Conservation (phyloP, 2,888 invertebrate genomes). For the Azorinus chamasolen region DNA sequence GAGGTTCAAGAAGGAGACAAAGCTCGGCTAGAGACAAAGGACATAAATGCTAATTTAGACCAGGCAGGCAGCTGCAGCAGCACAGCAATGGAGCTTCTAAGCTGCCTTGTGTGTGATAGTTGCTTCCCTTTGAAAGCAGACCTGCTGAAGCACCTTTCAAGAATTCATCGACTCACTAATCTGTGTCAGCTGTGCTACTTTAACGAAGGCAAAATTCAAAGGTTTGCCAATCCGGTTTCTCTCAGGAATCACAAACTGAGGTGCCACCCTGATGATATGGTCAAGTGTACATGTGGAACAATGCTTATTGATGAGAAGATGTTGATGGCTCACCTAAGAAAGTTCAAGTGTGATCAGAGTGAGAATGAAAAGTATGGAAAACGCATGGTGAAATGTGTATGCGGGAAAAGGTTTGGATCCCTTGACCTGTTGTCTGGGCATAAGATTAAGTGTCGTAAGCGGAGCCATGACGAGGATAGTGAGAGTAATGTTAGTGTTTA, state of each 20-base stretch:
- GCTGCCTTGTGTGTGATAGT: slow-evolving; percentile 46
- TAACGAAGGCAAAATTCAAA: slow-evolving; percentile 23
- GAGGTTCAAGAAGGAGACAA: too few relatives aligned
- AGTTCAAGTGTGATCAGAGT: slow-evolving; percentile 43
- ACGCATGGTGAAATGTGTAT: slow-evolving; percentile 50
- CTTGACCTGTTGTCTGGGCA: slow-evolving; percentile 34
- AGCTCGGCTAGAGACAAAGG: too few relatives aligned
- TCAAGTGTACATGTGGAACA: slow-evolving; percentile 52
- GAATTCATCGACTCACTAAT: slow-evolving; percentile 54
- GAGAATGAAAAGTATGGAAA: neutral
- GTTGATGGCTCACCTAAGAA: slow-evolving; percentile 50
- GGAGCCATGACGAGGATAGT: slow-evolving; percentile 3
- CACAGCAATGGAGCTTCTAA: slow-evolving; percentile 23
- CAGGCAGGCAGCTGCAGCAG: too few relatives aligned
- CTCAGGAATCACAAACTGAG: slow-evolving; percentile 55
- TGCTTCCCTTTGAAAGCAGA: slow-evolving; percentile 28
- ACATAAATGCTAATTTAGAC: too few relatives aligned
- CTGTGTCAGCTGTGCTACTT: slow-evolving; percentile 59
- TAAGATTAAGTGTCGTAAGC: slow-evolving; percentile 49
- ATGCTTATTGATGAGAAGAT: slow-evolving; percentile 61
- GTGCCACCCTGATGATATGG: slow-evolving; percentile 53
- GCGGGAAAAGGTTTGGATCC: slow-evolving; percentile 53
- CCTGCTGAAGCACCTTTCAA: slow-evolving; percentile 48
- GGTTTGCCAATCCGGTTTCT: slow-evolving; percentile 60
- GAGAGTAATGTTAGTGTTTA: too few relatives aligned